Evolutionary conservation across 2,797 vertebrate species (phyloP), one percentile per base, ranked within the genome.

Genomic region (Craterocephalus amniculus): DNA sequence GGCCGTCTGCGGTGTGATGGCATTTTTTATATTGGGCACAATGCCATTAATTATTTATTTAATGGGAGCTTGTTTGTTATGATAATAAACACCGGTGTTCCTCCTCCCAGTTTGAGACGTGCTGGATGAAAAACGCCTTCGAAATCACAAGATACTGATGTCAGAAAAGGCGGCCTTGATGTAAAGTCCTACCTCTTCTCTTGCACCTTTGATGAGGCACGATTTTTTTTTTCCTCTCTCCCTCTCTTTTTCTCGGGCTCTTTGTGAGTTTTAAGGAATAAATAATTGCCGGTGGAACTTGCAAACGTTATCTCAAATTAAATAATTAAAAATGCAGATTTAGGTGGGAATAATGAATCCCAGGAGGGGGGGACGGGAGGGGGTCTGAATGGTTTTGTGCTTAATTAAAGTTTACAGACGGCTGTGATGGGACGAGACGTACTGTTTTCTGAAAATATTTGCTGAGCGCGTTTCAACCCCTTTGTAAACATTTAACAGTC

Each of bases 11-110:
- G 92, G 95, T 95, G 93, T 92, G 92, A 95, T 94, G 94, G 93
- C 91, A 93, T 94, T 93, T 94, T 96, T 95, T 94, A 94, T 95
- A 95, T 95, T 93, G 93, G 95, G 94, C 95, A 95, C 95, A 94
- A 94, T 93, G 96, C 94, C 95, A 93, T 96, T 96, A 95, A 97
- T 96, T 93, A 93, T 93, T 94, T 94, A 95, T 97, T 96, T 96
- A 96, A 96, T 95, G 88, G 94, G 93, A 93, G 94, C 92, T 95
- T 96, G 96, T 97, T 97, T 96, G 96, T 97, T 95, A 94, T 91
- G 92, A 80, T 85, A 88, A 95, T 93, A 92, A 83, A 74, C 58
- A 74, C 34, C 45, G 51, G 71, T 72, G 79, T 90, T 86, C 74
- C 86, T 84, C 77, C 85, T 87, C 76, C 81, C 79, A 55, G 82